Base-by-base conservation (phyloP, 2,113 vertebrate species). In the Sinocyclocheilus anophthalmus region DNA sequence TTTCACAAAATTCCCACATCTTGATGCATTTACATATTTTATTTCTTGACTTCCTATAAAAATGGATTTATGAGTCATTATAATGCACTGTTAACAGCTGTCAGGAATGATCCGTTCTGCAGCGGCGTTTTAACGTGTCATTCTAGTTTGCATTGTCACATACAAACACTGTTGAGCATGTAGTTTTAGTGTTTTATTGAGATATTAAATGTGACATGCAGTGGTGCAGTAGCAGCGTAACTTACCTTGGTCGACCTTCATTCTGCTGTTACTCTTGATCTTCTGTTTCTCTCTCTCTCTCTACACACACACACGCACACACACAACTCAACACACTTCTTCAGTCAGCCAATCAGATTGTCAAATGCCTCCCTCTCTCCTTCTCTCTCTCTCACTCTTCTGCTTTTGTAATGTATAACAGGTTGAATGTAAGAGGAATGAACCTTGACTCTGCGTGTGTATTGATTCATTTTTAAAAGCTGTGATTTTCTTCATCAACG, bases 331-430 rank as follows among this genome's bases (percentile, higher is more conserved):
- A 42, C 33, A 18, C 76, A 80, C 76, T 16, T 24, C 61, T 53
- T 50, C 72, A 73, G 75, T 63, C 76, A 84, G 76, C 85, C 87
- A 86, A 88, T 84, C 76, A 80, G 75, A 81, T 39, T 65, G 50
- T 30, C 69, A 77, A 76, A 76, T 77, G 76, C 75, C 14, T 75
- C 81, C 10, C 6, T 84, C 67, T 84, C 37, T 67, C 30, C 78
- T 4, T 45, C 20, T 73, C 81, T 14, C 37, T 53, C 30, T 70
- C 10, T 45, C 26, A 61, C 30, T 76, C 18, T 30, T 39, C 13
- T 61, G 16, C 12, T 5, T 81, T 16, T 57, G 24, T 55, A 20
- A 50, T 24, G 42, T 76, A 26, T 2, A 48, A 16, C 6, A 45
- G 12, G 1, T 79, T 57, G 30, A 39, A 11, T 20, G 13, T 22